These are phyloP conservation scores for Callospermophilus lateralis DNA, from an alignment of 2,113 vertebrate species.

Conservation along the genomic window DNA sequence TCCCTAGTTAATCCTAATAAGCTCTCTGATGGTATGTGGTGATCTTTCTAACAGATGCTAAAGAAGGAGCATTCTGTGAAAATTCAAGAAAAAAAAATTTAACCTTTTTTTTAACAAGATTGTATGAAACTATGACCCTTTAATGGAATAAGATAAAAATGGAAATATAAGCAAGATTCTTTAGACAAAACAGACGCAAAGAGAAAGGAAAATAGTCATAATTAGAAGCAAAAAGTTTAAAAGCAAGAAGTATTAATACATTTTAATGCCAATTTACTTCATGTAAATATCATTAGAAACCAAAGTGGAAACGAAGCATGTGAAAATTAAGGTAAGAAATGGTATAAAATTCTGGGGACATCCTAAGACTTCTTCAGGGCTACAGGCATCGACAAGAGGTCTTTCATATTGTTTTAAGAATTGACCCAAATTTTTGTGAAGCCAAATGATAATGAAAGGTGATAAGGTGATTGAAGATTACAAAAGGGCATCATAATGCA, in stretches of 20 bases:
- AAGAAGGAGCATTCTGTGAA: not conserved
- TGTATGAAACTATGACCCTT: not conserved
- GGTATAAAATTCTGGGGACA: not conserved
- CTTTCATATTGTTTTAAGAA: not conserved
- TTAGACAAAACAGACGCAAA: conserved; percentile 2
- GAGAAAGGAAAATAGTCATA: not conserved
- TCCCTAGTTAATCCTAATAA: conserved; percentile 7
- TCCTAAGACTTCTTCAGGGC: not conserved
- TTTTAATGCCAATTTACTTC: not conserved
- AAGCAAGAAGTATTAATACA: not conserved
- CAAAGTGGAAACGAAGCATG: not conserved
- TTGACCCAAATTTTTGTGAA: not conserved
- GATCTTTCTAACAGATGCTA: not conserved
- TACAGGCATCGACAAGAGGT: not conserved
- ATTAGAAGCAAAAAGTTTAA: not conserved
- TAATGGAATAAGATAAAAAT: conserved; percentile 39
- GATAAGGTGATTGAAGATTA: not conserved
- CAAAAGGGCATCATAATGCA: not conserved
- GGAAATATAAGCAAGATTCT: not conserved
- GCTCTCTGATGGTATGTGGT: not conserved
- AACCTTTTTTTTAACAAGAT: conserved; percentile 2
- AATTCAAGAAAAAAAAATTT: not conserved
- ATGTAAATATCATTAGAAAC: conserved; percentile 5
- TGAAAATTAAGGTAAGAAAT: conserved; percentile 16
- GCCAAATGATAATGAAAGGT: not conserved